Evolutionary conservation across 2,888 invertebrate genomes (phyloP), one percentile per base, ranked within the genome.

Genomic region (Orchesellides sinensis): DNA sequence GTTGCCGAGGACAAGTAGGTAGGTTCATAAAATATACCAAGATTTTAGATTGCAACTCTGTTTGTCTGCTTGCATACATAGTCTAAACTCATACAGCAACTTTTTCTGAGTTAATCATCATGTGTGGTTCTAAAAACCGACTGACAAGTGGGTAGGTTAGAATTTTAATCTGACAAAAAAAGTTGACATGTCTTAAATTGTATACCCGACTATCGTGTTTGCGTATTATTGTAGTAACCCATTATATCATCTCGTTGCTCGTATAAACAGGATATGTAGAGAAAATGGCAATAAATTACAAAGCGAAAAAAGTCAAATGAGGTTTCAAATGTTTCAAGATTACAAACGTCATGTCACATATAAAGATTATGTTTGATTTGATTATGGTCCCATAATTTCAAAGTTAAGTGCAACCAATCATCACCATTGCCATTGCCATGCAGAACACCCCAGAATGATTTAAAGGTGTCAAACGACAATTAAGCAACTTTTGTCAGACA

Each of bases 391-490:
- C 10, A 40, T 14, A 40, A 40, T n/a, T 14, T 40, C 10, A 40
- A 40, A 40, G n/a, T 40, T 40, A 40, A 40, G n/a, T 40, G 14
- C 2, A 14, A 8, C 10, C 10, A n/a, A 40, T 2, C n/a, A 40
- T 40, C 14, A 40, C 40, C 40, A 40, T 14, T n/a, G n/a, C 40
- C 40, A 40, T 14, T n/a, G n/a, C 21, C 29, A n/a, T 17, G 69
- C 17, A 52, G 23, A 32, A 32, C 32, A 32, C 10, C 6, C 32
- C 5, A 32, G 32, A 32, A 10, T 5, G 10, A 32, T 32, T 6
- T 10, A 32, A 40, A 21, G 69, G 54, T 69, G 69, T 69, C 69
- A 54, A 35, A 69, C 2, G 32, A n/a, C 54, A 69, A 69, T 69
- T 69, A 69, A 52, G 17, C 2, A 1, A 17, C 52, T 52, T 52